Percentiles rank a stretch among this genome's conserved stretches.
These are phyloP conservation scores for Willisornis vidua DNA, from an alignment of 2,113 vertebrate species.

Conservation along the genomic window DNA sequence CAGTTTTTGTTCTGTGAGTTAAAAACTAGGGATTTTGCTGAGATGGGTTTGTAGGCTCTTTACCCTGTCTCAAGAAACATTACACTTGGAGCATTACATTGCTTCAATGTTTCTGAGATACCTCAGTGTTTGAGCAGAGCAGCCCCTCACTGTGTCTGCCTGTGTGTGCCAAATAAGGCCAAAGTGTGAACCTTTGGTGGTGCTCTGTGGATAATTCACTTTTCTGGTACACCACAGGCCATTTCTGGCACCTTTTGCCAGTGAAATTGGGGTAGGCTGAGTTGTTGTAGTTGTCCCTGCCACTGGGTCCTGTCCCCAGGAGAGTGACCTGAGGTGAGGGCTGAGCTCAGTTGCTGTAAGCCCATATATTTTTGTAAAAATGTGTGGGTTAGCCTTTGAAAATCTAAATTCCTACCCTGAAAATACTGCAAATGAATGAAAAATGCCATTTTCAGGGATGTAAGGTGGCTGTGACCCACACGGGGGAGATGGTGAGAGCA, in stretches of 20 bases:
- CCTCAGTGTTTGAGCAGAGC: neutral
- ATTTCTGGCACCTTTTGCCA: neutral
- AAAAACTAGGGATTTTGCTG: neutral
- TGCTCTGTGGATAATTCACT: neutral
- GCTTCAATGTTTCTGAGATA: neutral
- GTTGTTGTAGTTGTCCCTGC: neutral
- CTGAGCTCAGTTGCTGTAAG: neutral
- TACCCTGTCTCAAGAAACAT: neutral
- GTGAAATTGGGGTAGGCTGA: neutral
- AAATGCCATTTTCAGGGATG: rapidly evolving
- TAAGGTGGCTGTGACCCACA: neutral
- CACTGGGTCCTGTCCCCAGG: neutral
- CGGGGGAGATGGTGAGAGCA: slow-evolving; percentile 11
- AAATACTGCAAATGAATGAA: neutral
- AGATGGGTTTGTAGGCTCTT: neutral
- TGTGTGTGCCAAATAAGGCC: neutral
- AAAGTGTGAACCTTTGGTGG: neutral
- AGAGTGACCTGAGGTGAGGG: rapidly evolving
- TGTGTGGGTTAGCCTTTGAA: neutral
- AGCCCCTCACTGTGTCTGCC: neutral
- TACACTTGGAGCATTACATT: neutral
- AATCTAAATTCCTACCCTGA: neutral
- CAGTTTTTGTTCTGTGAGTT: neutral
- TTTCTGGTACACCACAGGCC: neutral
- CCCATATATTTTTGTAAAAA: neutral